Percentiles rank a stretch among this genome's conserved stretches.
phyloP scores from a whole-genome alignment of 2,888 invertebrate species.

The Drosophila emarginata region DNA sequence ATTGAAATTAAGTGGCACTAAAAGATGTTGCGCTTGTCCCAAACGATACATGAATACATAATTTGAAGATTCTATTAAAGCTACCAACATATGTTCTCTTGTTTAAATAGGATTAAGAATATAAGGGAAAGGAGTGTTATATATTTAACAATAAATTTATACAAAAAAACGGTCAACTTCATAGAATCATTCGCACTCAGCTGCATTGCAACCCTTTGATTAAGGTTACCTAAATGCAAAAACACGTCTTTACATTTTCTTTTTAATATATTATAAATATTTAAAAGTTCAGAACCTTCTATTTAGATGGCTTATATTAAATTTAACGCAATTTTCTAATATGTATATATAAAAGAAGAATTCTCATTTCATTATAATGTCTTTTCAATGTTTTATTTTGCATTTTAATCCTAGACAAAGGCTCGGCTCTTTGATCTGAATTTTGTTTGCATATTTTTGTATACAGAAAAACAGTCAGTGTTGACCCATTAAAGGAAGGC shows the following conservation, averaged over 20 bases:
- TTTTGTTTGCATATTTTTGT: constrained; percentile 19
- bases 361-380: neutral
- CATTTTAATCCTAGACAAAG: constrained; percentile 8
- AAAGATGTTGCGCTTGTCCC: neutral
- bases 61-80: neutral
- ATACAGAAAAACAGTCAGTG: constrained; percentile 18
- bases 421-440: neutral
- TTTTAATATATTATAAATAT: too few species aligned
- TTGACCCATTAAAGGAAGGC: constrained; percentile 57
- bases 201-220: too few species aligned
- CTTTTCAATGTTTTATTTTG: constrained; percentile 13
- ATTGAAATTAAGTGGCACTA: neutral
- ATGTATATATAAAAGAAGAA: neutral
- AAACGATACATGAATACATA: neutral
- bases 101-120: neutral
- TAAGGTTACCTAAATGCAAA: too few species aligned
- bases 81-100: neutral
- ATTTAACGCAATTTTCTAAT: neutral
- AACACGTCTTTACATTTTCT: too few species aligned
- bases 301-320: neutral
- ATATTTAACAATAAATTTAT: too few species aligned
- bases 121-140: too few species aligned
- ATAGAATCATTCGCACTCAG: too few species aligned
- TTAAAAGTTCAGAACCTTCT: too few species aligned
- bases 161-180: too few species aligned